phyloP scores from a whole-genome alignment of 2,113 vertebrate genomes.

The Marcusenius ussheri region DNA sequence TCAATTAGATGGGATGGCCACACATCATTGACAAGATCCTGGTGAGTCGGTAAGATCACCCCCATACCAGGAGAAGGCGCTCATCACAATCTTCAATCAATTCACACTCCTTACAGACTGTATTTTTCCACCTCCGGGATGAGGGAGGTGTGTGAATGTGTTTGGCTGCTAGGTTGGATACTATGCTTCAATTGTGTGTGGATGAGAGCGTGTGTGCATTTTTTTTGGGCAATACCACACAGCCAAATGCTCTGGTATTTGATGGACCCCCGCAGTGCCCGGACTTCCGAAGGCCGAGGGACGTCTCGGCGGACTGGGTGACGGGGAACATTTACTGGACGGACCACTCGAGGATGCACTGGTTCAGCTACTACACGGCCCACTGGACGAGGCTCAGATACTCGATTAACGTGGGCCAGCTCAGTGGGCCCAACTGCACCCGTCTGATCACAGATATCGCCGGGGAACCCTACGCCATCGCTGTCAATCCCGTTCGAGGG shows the following conservation, averaged over 20 bases:
- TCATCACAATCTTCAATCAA: not conserved
- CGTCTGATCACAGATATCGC: conserved; percentile 75
- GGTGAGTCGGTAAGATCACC: not conserved
- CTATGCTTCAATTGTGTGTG: not conserved
- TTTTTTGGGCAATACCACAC: not conserved
- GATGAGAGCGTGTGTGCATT: not conserved
- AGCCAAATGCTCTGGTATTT: not conserved
- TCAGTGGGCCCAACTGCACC: conserved; percentile 73
- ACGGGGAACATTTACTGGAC: conserved; percentile 80
- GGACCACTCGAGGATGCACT: conserved; percentile 77
- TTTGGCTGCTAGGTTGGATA: not conserved
- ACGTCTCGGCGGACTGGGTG: conserved; percentile 78
- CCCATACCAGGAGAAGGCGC: not conserved
- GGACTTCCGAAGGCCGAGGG: conserved; percentile 73
- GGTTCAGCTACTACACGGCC: conserved; percentile 76
- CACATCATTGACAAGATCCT: not conserved
- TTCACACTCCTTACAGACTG: not conserved
- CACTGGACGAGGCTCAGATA: conserved; percentile 77
- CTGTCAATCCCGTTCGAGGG: conserved; percentile 73
- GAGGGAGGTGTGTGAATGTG: not conserved
- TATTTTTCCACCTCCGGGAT: conserved; percentile 6
- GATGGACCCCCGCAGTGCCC: conserved; percentile 60
- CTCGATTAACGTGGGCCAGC: conserved; percentile 74
- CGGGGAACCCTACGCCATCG: conserved; percentile 77
- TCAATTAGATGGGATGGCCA: conserved; percentile 5